phyloP scores from a whole-genome alignment of 2,888 invertebrate genomes.

The Hypolimnas misippus region DNA sequence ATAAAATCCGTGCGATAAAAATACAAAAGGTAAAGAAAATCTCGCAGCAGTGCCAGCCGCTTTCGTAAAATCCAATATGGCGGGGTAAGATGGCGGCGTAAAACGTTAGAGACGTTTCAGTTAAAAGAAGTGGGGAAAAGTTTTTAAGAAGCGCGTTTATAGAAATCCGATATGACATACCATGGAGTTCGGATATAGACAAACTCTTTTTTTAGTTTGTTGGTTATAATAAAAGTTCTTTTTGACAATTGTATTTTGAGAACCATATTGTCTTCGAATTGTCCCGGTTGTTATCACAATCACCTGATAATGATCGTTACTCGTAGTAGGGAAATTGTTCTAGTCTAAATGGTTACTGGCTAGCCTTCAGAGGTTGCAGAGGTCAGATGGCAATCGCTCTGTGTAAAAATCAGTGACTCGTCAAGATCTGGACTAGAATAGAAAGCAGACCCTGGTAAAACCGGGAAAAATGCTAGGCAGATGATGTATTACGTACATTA shows the following conservation, averaged over 20 bases:
- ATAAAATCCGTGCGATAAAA: slow-evolving; percentile 1
- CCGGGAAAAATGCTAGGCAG: too few relatives aligned
- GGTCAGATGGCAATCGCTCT: too few relatives aligned
- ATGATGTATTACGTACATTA: too few relatives aligned
- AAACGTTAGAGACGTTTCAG: slow-evolving; percentile 27
- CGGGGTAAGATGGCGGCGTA: slow-evolving; percentile 23
- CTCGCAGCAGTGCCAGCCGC: slow-evolving; percentile 20
- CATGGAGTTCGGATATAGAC: slow-evolving; percentile 2
- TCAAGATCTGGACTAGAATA: too few relatives aligned
- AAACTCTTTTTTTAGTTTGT: not conserved
- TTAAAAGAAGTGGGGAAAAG: slow-evolving; percentile 21
- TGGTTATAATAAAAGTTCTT: not conserved
- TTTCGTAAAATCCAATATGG: slow-evolving; percentile 33
- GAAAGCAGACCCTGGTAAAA: too few relatives aligned
- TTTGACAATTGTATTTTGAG: not conserved
- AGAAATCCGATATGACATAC: slow-evolving; percentile 24
- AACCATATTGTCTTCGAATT: too few relatives aligned
- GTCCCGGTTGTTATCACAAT: too few relatives aligned
- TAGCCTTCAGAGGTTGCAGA: too few relatives aligned
- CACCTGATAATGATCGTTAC: too few relatives aligned
- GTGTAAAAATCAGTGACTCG: too few relatives aligned
- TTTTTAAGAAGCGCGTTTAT: slow-evolving; percentile 16
- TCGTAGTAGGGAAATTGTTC: too few relatives aligned
- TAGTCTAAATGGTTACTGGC: too few relatives aligned
- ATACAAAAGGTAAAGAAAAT: slow-evolving; percentile 28